A percentile compares a stretch with the other conserved stretches of the same genome.
Evolutionary conservation across 1,140 invertebrate genomes (phyloP).

Genomic region (Gryllus bimaculatus): DNA sequence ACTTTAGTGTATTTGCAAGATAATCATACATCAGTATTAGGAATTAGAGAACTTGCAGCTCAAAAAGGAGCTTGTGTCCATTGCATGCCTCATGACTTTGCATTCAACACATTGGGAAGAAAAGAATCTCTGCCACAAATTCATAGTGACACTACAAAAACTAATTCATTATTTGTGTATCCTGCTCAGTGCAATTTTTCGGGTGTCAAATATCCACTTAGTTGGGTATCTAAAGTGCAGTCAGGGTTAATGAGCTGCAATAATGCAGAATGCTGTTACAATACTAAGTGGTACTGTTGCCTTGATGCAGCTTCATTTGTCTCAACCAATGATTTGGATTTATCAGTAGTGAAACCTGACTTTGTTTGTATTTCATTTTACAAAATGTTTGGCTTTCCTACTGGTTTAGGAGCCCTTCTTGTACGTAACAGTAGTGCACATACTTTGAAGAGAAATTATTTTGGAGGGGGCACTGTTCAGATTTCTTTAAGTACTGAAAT

Average conservation of each 20-base stretch:
- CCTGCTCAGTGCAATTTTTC: constrained; percentile 93
- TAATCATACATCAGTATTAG: constrained; percentile 91
- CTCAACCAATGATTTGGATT: constrained; percentile 68
- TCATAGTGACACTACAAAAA: constrained; percentile 26
- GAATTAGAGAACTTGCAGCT: constrained; percentile 62
- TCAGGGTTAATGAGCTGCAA: constrained; percentile 45
- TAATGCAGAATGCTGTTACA: constrained; percentile 27
- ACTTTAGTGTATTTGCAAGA: constrained; percentile 76
- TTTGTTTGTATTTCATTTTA: constrained; percentile 92
- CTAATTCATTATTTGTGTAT: constrained; percentile 69
- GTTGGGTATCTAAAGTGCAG: constrained; percentile 58
- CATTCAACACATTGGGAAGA: constrained; percentile 22
- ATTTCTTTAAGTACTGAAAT: constrained; percentile 60
- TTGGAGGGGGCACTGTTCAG: constrained; percentile 86
- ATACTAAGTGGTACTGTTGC: constrained; percentile 63
- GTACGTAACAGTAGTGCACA: constrained; percentile 57
- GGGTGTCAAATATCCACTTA: constrained; percentile 77
- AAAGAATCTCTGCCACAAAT: constrained; percentile 15
- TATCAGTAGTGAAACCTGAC: constrained; percentile 64
- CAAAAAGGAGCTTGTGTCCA: constrained; percentile 34
- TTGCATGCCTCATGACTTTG: constrained; percentile 32
- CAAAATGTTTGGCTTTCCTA: constrained; percentile 97
- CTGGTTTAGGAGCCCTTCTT: constrained; percentile 81
- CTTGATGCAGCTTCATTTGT: constrained; percentile 80
- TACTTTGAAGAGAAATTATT: constrained; percentile 66